A percentile compares a stretch with the other conserved stretches of the same genome.
Conservation (phyloP, 2,797 vertebrate genomes). For the Anisognathus igniventris region DNA sequence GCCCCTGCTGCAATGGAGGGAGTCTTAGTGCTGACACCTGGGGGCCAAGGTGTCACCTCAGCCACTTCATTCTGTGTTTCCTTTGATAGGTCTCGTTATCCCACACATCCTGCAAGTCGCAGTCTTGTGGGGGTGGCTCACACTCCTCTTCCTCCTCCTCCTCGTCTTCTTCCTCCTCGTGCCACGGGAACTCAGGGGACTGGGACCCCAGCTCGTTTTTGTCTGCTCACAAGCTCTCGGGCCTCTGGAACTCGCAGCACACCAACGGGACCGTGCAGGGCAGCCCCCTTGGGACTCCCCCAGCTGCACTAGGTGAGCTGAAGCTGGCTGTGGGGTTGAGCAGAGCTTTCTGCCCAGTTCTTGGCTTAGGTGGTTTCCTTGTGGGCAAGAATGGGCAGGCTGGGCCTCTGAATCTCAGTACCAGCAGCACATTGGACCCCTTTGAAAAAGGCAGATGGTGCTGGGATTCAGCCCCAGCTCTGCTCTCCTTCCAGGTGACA, state of each 20-base stretch:
- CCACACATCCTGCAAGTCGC: constrained; percentile 93
- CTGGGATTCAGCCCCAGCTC: background rate
- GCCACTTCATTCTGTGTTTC: constrained; percentile 32
- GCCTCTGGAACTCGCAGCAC: constrained; percentile 96
- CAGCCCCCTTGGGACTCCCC: constrained; percentile 80
- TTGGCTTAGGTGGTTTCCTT: background rate
- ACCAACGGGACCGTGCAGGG: constrained; percentile 85
- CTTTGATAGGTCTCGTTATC: constrained; percentile 89
- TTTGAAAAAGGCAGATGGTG: background rate
- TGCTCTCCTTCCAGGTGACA: constrained; percentile 55
- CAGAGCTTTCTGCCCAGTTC: background rate
- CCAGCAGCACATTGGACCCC: background rate
- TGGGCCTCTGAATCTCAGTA: background rate
- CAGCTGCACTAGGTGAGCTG: constrained; percentile 85
- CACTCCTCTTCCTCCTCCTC: constrained; percentile 81
- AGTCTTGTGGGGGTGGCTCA: constrained; percentile 93
- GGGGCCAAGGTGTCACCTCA: background rate
- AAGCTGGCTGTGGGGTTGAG: rapidly evolving
- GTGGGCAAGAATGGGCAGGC: background rate
- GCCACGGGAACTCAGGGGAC: constrained; percentile 92
- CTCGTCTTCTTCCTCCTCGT: constrained; percentile 75
- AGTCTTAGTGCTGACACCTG: background rate
- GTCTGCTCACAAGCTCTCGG: constrained; percentile 97
- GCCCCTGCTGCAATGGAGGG: background rate
- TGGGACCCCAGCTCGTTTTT: constrained; percentile 99